Evolutionary conservation across 1,140 invertebrate genomes (phyloP).

Genomic region (Archegozetes longisetosus): DNA sequence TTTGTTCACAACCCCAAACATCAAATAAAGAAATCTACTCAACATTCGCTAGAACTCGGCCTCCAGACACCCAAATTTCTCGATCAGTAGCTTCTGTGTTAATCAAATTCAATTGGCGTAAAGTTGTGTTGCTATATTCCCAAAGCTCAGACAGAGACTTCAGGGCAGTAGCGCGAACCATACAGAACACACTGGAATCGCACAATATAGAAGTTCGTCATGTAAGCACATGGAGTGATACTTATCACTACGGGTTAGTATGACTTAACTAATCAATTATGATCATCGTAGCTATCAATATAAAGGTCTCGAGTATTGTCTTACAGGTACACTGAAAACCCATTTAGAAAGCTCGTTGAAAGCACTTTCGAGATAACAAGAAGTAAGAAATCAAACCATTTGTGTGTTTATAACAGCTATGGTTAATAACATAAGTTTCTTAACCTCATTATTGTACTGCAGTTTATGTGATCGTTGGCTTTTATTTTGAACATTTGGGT

Average conservation of each 20-base stretch:
- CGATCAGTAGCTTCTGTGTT: conserved; percentile 67
- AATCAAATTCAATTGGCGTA: conserved; percentile 42
- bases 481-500: conserved; percentile 68
- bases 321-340: conserved; percentile 50
- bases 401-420: neutral
- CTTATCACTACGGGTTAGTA: conserved; percentile 60
- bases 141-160: conserved; percentile 46
- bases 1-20: conserved; percentile 64
- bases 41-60: conserved; percentile 79
- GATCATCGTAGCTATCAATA: no score
- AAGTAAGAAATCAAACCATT: conserved; percentile 42
- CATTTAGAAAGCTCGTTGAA: conserved; percentile 55
- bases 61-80: conserved; percentile 79
- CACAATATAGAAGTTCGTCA: conserved; percentile 49
- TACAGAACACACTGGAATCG: conserved; percentile 44
- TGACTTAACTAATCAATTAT: no score
- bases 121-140: conserved; percentile 48
- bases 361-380: conserved; percentile 57
- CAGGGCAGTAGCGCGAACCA: conserved; percentile 49
- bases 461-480: conserved; percentile 84
- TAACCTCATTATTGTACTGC: no score
- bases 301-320: no score
- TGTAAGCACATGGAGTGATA: conserved; percentile 49
- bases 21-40: conserved; percentile 72
- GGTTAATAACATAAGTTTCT: neutral